A percentile compares a stretch with the other conserved stretches of the same genome.
These are phyloP conservation scores for Eristalinus sepulchralis DNA, from an alignment of 2,888 invertebrate genomes.

Conservation along the genomic window DNA sequence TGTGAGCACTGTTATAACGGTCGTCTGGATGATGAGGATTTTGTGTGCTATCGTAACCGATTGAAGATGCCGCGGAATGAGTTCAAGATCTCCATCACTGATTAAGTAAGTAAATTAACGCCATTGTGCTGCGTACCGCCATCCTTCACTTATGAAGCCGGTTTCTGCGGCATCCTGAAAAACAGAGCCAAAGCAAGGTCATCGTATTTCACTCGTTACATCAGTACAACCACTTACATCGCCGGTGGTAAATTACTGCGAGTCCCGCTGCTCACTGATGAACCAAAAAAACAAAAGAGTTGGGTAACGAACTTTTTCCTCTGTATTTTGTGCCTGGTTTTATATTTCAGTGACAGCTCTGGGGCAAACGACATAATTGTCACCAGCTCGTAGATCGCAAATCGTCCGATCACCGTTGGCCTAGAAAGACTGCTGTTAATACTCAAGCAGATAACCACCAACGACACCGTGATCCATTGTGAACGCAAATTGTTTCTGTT, in stretches of 20 bases:
- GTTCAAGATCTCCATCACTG: not conserved
- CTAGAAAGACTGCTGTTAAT: conserved; percentile 46
- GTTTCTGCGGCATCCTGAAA: conserved; percentile 11
- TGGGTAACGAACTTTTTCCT: conserved; percentile 60
- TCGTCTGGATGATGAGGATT: conserved; percentile 4
- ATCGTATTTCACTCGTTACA: conserved; percentile 4
- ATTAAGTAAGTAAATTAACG: not conserved
- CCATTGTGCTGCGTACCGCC: not conserved
- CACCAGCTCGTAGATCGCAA: not conserved
- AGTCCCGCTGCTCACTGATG: not conserved
- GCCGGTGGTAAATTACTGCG: not conserved
- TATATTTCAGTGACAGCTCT: not conserved
- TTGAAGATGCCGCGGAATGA: not conserved
- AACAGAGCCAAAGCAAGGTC: conserved; percentile 35
- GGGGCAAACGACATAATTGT: conserved; percentile 21
- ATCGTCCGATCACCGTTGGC: conserved; percentile 30
- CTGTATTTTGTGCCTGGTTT: not conserved
- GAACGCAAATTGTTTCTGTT: not conserved
- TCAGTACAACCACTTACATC: not conserved
- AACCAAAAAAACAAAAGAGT: conserved; percentile 65
- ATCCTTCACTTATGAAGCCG: not conserved
- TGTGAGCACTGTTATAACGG: not conserved
- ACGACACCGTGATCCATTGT: conserved; percentile 6
- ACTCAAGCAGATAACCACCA: conserved; percentile 7
- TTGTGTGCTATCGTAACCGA: conserved; percentile 4